Base-by-base conservation (phyloP, 2,888 invertebrate species). In the Drosophila imparisetae region DNA sequence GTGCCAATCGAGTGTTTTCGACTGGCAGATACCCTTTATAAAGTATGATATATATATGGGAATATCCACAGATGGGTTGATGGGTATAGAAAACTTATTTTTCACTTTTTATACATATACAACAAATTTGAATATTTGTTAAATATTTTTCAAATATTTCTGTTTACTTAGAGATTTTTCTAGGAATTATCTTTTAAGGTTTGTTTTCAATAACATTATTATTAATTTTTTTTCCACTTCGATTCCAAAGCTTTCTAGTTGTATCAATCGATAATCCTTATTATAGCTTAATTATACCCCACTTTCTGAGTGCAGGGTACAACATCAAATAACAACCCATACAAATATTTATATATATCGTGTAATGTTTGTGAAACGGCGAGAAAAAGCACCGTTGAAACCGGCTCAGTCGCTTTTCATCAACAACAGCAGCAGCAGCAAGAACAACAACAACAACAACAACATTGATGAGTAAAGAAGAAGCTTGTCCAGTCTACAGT, bases 361-460 rank as follows among this genome's bases (percentile, higher is more conserved):
- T 72, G 63, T 74, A 75, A 75, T 72, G 59, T 69, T 58, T 74
- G 65, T 72, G 66, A 74, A 70, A 59, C 54, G 50, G 30, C 50
- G 62, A 66, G 64, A 71, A 59, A 62, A 59, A 52, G 30, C 54
- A 27, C 34, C 38, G 52, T 36, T 62, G 10, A 89, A 89, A 86
- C 89, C 86, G 80, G 85, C 87, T 77, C 61, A 38, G 60, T 70
- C 57, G 66, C 67, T 68, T 65, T 74, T 65, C 67, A 55, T 42
- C 65, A 58, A 36, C 61, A 34, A 29, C 18, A 64, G 6, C 29
- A 54, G 13, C 53, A 4, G 45, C 53, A 50, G 49, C 29, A 38
- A 50, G 13, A 64, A 45, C 50, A 65, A 42, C 42, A 49, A 38
- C 45, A 58, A 50, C 53, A 50, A 53, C 29, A 38, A 50, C 15